A percentile compares a stretch with the other conserved stretches of the same genome.
Evolutionary conservation across 1,140 invertebrate species (phyloP).

Genomic region (Drosophila suzukii): DNA sequence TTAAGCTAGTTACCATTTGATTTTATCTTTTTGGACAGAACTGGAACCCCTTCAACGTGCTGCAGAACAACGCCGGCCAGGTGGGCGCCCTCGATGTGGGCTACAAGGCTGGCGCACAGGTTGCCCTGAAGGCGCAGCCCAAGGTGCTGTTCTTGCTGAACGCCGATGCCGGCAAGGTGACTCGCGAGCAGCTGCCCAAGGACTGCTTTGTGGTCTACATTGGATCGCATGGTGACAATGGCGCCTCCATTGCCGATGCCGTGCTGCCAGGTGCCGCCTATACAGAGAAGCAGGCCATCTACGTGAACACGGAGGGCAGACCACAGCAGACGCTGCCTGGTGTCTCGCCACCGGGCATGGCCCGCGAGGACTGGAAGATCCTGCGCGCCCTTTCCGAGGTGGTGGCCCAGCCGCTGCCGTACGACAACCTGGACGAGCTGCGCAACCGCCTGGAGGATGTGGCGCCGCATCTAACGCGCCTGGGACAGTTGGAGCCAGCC

Average conservation of each 20-base stretch:
- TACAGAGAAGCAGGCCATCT: constrained; percentile 98
- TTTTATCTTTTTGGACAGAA: constrained; percentile 44
- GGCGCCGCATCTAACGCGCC: constrained; percentile 94
- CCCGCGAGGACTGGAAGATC: constrained; percentile 99
- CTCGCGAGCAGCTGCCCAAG: constrained; percentile 90
- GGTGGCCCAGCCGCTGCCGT: constrained; percentile 91
- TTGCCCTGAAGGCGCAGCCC: constrained; percentile 89
- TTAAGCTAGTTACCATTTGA: not conserved
- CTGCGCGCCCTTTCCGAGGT: constrained; percentile 92
- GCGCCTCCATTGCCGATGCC: constrained; percentile 96
- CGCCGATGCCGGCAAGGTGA: constrained; percentile 94
- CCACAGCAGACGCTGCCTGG: constrained; percentile 96
- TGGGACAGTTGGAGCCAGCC: constrained; percentile 93
- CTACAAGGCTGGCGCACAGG: constrained; percentile 92
- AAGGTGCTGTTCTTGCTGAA: constrained; percentile 96
- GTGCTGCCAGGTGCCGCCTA: constrained; percentile 98
- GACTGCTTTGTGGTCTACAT: constrained; percentile 97
- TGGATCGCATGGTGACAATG: constrained; percentile 98
- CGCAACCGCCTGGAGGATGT: constrained; percentile 92
- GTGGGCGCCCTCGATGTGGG: constrained; percentile 98
- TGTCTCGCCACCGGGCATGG: constrained; percentile 96
- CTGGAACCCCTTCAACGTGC: constrained; percentile 94
- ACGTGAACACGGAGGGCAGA: constrained; percentile 98
- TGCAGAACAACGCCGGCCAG: constrained; percentile 96
- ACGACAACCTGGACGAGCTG: constrained; percentile 95